A percentile compares a stretch with the other conserved stretches of the same genome.
Evolutionary conservation across 2,113 vertebrate species (phyloP).

Genomic region (Myotis davidii): DNA sequence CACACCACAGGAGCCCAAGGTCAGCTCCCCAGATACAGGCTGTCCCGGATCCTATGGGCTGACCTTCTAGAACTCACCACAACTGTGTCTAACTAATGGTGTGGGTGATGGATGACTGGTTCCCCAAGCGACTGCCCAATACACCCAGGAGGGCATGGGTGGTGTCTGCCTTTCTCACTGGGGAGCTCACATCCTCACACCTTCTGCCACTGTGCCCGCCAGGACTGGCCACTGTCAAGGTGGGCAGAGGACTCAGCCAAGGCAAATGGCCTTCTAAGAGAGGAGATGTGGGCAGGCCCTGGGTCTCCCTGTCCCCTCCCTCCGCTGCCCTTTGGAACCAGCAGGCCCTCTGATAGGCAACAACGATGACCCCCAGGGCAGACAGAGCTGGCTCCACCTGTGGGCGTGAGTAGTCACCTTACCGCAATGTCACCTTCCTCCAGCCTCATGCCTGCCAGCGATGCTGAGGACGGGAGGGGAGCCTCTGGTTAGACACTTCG

Average conservation of each 20-base stretch:
- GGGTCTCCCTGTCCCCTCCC: background rate
- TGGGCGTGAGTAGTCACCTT: slow-evolving; percentile 77
- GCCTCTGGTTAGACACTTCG: background rate
- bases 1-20: no score
- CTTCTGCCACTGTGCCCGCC: background rate
- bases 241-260: background rate
- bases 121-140: background rate
- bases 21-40: background rate
- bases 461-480: slow-evolving; percentile 87
- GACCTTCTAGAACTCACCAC: background rate
- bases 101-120: rapidly evolving
- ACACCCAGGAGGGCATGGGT: no score
- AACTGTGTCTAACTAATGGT: background rate
- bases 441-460: slow-evolving; percentile 96
- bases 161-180: background rate
- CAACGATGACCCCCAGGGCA: background rate
- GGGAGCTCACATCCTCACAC: background rate
- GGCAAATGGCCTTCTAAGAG: background rate
- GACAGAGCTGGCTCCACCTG: background rate
- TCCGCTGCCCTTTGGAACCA: background rate
- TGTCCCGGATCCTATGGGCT: rapidly evolving
- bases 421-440: slow-evolving; percentile 94
- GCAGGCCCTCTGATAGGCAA: background rate
- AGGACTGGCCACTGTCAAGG: background rate
- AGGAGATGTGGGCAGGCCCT: background rate